Base-by-base conservation (phyloP, 2,888 invertebrate genomes). In the Eupithecia subfuscata region DNA sequence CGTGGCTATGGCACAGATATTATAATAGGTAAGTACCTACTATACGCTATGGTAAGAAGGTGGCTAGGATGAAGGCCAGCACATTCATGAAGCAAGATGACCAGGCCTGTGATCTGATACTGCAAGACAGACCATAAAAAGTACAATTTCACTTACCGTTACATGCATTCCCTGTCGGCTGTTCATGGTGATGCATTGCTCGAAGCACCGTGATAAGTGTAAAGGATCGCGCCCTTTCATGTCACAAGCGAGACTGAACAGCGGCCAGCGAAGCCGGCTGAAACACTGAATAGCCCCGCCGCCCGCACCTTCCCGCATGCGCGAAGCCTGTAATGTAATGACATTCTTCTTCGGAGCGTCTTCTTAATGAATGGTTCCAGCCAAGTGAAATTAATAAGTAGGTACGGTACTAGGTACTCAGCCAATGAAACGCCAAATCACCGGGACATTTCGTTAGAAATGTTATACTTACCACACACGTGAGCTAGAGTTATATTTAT, bases 171-270 rank as follows among this genome's bases (percentile, higher is more conserved):
- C 95, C 93, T 95, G 93, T 94, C 92, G 95, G 94, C 93, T 95
- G 96, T 96, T 96, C 96, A 96, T 96, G 95, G 90, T 96, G 95
- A 96, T 96, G 96, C 96, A 96, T 96, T 96, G 95, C 96, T 96
- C 95, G 95, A 94, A 95, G 95, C 95, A 95, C 95, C 95, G 95
- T 94, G 91, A 89, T 92, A 91, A 91, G 92, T 91, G 88, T 90
- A 89, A 88, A 91, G 92, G 88, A 91, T 92, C 93, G 95, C 94
- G 89, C 93, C 95, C 95, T 95, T 92, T 95, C 95, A 95, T 95
- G 95, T 94, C 95, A 95, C 95, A 95, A 91, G 90, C 91, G 92
- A 95, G 94, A 95, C 95, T 95, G 92, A 91, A 90, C 75, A 83
- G 83, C 85, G 85, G 85, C 84, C 85, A 85, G 83, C 86, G 85